These are phyloP conservation scores for Loxodonta africana DNA, from an alignment of 2,113 vertebrate genomes.

Conservation along the genomic window DNA sequence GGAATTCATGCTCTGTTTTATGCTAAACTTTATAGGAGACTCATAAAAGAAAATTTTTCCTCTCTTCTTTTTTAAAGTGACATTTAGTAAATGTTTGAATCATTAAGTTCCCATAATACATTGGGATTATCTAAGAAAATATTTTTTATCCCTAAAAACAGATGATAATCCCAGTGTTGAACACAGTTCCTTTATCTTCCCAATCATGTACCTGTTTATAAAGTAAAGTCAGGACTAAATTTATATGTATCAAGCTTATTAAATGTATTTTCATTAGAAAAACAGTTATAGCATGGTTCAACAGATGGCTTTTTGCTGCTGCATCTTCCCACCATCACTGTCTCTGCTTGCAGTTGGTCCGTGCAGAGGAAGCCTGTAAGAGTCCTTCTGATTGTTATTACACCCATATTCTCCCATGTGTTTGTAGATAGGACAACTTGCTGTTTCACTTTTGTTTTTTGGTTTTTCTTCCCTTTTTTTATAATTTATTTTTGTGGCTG, in stretches of 20 bases:
- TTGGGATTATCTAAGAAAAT: conserved; percentile 46
- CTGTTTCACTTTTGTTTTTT: not conserved
- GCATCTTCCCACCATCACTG: conserved; percentile 17
- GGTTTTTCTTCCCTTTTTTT: not conserved
- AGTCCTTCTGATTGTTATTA: conserved; percentile 12
- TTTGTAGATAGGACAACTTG: conserved; percentile 43
- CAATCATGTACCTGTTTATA: conserved; percentile 49
- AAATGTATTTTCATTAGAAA: conserved; percentile 63
- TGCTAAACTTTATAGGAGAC: conserved; percentile 62
- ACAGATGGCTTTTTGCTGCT: not conserved
- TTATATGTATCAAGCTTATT: not conserved
- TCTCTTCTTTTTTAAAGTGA: conserved; percentile 13
- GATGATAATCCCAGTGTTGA: conserved; percentile 41
- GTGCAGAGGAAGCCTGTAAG: not conserved
- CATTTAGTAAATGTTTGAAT: conserved; percentile 38
- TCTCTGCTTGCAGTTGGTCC: not conserved
- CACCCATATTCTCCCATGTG: not conserved
- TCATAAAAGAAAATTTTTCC: conserved; percentile 19
- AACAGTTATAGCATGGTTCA: conserved; percentile 11
- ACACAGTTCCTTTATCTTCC: conserved; percentile 30
- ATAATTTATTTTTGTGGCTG: not conserved
- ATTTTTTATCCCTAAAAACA: conserved; percentile 61
- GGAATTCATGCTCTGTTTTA: conserved; percentile 63
- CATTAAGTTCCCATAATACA: conserved; percentile 35
- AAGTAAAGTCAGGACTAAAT: conserved; percentile 38